phyloP scores from a whole-genome alignment of 2,113 vertebrate species.

The Caranx ignobilis region DNA sequence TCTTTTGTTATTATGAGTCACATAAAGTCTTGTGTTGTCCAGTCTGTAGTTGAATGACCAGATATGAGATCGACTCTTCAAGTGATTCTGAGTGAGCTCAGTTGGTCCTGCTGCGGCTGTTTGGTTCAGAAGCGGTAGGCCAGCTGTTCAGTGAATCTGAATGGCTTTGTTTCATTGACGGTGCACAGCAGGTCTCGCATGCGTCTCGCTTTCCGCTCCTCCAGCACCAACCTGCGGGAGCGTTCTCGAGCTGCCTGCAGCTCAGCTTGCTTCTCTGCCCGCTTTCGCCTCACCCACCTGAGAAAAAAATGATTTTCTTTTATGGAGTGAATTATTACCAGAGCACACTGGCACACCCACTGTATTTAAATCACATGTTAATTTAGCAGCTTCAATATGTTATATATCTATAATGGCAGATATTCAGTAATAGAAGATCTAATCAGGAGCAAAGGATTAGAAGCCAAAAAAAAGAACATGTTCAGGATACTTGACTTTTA shows the following conservation, averaged over 20 bases:
- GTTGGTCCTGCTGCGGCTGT: background rate
- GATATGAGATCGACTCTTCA: background rate
- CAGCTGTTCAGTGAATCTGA: conserved; percentile 87
- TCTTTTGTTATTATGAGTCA: background rate
- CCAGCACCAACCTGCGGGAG: conserved; percentile 87
- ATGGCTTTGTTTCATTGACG: conserved; percentile 83
- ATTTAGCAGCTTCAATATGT: too few species aligned
- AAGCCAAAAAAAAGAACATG: too few species aligned
- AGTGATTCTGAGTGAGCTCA: background rate
- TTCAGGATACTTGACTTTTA: background rate
- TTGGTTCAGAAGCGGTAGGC: conserved; percentile 79
- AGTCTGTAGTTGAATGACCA: conserved; percentile 1
- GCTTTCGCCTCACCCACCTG: conserved; percentile 94
- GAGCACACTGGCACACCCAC: background rate
- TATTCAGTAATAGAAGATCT: background rate
- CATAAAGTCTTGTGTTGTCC: background rate
- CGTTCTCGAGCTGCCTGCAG: conserved; percentile 88
- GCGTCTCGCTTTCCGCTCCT: conserved; percentile 89
- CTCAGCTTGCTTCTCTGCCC: conserved; percentile 88
- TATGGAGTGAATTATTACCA: background rate
- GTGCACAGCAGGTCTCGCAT: conserved; percentile 85
- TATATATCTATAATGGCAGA: too few species aligned
- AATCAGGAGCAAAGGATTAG: too few species aligned
- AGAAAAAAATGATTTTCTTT: background rate
- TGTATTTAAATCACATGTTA: too few species aligned